Evolutionary conservation across 2,888 invertebrate species (phyloP), one percentile per base, ranked within the genome.

Genomic region (Drosophila anomalata): DNA sequence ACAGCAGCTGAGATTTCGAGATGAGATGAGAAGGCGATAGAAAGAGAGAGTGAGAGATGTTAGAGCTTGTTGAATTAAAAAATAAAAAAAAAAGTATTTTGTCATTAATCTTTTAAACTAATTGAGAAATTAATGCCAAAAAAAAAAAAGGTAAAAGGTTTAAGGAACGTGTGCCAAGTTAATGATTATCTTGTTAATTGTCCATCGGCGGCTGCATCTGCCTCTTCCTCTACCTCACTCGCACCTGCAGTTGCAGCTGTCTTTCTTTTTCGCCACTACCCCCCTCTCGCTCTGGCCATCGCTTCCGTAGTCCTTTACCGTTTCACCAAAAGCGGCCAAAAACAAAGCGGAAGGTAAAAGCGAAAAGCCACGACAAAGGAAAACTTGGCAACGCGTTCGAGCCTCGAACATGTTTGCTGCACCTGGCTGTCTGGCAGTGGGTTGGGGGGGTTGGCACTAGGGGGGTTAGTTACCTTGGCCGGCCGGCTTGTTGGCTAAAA

Each of bases 401-500:
- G 75, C 83, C 70, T 83, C 88, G 75, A 88, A 88, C 82, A 86
- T 63, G 83, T 70, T 87, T 67, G 70, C 48, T 73, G 73, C 71
- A 72, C 73, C 65, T 72, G 66, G 73, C 68, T 39, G 44, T 36
- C 36, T 54, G 46, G 60, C 11, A 39, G 22, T n/a, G 17, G n/a
- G 41, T 17, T 9, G n/a, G 29, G 31, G 31, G 29, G 44, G 44
- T 12, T 17, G 17, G 1, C 17, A 17, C 0, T 12, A 3, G 22
- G 44, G 65, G 36, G 47, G 31, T 52, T 31, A 72, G 79, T 77
- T 80, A 72, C 69, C 71, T 71, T 71, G 72, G 71, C 71, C 87
- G 87, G 80, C 80, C 79, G 69, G 69, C 71, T 42, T 76, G 79
- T 79, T 72, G 74, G 44, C 44, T 22, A 22, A 22, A 80, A 82